These are phyloP conservation scores for Aratinga solstitialis DNA, from an alignment of 2,797 vertebrate genomes.

Conservation along the genomic window DNA sequence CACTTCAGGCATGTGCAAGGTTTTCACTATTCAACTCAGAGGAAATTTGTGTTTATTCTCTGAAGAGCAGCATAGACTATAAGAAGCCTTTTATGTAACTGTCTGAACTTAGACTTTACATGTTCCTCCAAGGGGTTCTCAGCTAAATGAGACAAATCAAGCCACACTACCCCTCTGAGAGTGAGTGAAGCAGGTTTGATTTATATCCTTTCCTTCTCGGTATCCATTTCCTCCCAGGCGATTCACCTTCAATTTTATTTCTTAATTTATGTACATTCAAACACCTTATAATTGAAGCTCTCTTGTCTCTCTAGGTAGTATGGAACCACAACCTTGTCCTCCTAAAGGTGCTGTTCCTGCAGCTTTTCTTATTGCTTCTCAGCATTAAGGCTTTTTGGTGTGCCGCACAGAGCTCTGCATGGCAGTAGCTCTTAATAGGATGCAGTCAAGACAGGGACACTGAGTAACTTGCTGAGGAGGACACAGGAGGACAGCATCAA, in stretches of 20 bases:
- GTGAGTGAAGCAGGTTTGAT: not conserved
- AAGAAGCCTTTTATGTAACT: not conserved
- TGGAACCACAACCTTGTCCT: not conserved
- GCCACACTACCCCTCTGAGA: not conserved
- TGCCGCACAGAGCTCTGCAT: not conserved
- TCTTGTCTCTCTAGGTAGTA: not conserved
- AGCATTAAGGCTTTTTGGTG: not conserved
- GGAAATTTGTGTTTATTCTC: not conserved
- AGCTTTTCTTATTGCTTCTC: not conserved
- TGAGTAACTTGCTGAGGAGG: not conserved
- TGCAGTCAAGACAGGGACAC: not conserved
- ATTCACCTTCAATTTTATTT: not conserved
- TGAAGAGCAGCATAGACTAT: not conserved
- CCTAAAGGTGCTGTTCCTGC: not conserved
- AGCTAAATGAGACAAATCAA: not conserved
- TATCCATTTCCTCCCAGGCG: not conserved
- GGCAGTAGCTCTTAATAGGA: not conserved
- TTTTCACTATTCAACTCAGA: not conserved
- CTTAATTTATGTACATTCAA: not conserved
- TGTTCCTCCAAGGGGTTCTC: not conserved
- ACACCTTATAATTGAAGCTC: not conserved
- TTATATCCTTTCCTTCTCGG: not conserved
- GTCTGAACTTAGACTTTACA: not conserved
- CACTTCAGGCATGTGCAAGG: not conserved
- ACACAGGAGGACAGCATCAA: not conserved